These are phyloP conservation scores for Mormyrops attenuatus DNA, from an alignment of 2,797 vertebrate genomes.

Conservation along the genomic window DNA sequence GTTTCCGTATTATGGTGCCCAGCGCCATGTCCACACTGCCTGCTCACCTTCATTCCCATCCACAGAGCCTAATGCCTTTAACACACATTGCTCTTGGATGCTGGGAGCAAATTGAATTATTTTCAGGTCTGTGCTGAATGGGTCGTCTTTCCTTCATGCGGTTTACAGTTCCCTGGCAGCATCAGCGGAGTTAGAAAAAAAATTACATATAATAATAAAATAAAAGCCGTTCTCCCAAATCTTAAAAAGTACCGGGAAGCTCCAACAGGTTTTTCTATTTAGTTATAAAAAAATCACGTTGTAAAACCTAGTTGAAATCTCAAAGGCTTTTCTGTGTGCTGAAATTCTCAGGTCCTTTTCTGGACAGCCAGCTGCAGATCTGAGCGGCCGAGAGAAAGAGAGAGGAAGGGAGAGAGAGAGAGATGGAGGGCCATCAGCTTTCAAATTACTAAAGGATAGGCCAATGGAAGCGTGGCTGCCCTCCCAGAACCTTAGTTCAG, in stretches of 20 bases:
- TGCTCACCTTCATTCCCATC: slow-evolving; percentile 53
- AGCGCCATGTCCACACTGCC: slow-evolving; percentile 46
- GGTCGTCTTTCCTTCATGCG: slow-evolving; percentile 22
- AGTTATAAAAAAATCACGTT: background rate
- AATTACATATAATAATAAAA: slow-evolving; percentile 12
- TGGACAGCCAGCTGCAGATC: background rate
- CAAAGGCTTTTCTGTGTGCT: slow-evolving; percentile 12
- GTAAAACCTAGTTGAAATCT: slow-evolving; percentile 15
- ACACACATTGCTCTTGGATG: slow-evolving; percentile 54
- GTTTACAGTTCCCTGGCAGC: slow-evolving; percentile 14
- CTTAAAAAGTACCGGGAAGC: slow-evolving; percentile 3
- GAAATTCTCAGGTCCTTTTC: slow-evolving; percentile 21
- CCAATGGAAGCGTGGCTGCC: background rate
- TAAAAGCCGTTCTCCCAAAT: background rate
- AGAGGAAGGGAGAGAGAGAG: background rate
- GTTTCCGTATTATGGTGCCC: slow-evolving; percentile 36
- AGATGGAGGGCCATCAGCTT: background rate
- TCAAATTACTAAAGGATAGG: background rate
- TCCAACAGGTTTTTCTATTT: slow-evolving; percentile 22
- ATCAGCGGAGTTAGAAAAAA: slow-evolving; percentile 1
- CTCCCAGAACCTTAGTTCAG: slow-evolving; percentile 1
- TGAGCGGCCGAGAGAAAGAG: background rate
- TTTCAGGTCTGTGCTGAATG: slow-evolving; percentile 38
- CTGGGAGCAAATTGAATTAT: slow-evolving; percentile 47
- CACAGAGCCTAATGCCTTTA: slow-evolving; percentile 59